phyloP scores from a whole-genome alignment of 2,888 invertebrate genomes.

The Ophraella communa region DNA sequence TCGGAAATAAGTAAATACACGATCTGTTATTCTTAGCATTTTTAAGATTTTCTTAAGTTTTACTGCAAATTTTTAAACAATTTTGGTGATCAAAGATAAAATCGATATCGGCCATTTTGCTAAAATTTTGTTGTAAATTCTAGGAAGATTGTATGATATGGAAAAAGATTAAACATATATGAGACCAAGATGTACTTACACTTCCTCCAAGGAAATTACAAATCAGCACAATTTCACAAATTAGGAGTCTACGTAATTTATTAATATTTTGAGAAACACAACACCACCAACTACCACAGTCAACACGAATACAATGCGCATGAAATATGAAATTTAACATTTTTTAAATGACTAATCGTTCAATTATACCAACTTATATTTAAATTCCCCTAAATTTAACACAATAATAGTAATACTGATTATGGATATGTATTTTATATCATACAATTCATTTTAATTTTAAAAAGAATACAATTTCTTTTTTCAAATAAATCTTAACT shows the following conservation, averaged over 20 bases:
- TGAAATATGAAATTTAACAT: slow-evolving; percentile 31
- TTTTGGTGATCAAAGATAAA: slow-evolving; percentile 45
- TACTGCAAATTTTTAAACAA: slow-evolving; percentile 20
- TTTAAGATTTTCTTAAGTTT: slow-evolving; percentile 19
- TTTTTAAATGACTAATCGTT: slow-evolving; percentile 22
- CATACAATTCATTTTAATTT: not conserved
- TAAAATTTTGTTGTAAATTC: slow-evolving; percentile 20
- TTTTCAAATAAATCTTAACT: no score
- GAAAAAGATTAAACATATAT: slow-evolving; percentile 6
- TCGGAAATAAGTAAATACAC: not conserved
- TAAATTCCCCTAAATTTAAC: slow-evolving; percentile 12
- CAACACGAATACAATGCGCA: slow-evolving; percentile 40
- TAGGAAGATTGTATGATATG: not conserved
- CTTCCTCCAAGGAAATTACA: slow-evolving; percentile 26
- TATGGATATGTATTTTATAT: not conserved
- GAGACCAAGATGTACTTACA: slow-evolving; percentile 35
- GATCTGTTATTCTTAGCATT: slow-evolving; percentile 3
- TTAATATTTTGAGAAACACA: slow-evolving; percentile 22
- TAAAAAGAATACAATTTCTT: not conserved
- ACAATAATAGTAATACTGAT: no score
- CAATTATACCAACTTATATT: slow-evolving; percentile 7
- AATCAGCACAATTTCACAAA: slow-evolving; percentile 39
- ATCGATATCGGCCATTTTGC: slow-evolving; percentile 59
- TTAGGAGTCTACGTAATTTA: slow-evolving; percentile 34
- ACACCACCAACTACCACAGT: slow-evolving; percentile 38